Conservation (phyloP, 2,888 invertebrate species). For the Syrphus vitripennis region DNA sequence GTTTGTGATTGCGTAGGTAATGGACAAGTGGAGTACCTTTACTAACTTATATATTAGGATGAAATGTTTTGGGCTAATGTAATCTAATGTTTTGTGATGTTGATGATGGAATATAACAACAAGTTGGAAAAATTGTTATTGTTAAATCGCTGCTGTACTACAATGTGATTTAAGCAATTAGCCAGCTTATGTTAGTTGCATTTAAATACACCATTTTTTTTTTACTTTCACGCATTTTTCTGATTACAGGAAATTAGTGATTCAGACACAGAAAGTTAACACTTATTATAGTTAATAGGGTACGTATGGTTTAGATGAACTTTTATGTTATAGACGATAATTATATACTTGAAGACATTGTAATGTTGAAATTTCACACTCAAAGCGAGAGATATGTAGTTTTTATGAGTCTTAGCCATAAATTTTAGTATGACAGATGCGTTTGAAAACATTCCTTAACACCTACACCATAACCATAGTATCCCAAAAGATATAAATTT, state of each 20-base stretch:
- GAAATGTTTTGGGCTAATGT: not conserved
- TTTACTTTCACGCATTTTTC: conserved; percentile 16
- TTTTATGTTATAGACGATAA: not conserved
- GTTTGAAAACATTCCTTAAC: not conserved
- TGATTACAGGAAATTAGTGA: not conserved
- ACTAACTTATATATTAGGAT: too few species aligned
- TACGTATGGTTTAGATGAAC: not conserved
- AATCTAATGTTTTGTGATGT: not conserved
- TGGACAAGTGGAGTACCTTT: not conserved
- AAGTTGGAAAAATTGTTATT: not conserved
- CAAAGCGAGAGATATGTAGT: too few species aligned
- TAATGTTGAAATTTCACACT: too few species aligned
- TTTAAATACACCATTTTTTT: not conserved
- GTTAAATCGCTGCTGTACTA: not conserved
- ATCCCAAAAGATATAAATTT: not conserved
- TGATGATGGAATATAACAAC: not conserved
- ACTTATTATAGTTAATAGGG: not conserved
- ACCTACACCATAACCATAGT: not conserved
- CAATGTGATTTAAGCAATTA: not conserved
- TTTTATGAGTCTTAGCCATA: not conserved
- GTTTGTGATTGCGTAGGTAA: conserved; percentile 28
- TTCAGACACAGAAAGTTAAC: not conserved
- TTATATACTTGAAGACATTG: not conserved
- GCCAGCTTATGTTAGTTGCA: not conserved
- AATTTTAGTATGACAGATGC: not conserved